Conservation (phyloP, 2,113 vertebrate species). For the Candoia aspera region DNA sequence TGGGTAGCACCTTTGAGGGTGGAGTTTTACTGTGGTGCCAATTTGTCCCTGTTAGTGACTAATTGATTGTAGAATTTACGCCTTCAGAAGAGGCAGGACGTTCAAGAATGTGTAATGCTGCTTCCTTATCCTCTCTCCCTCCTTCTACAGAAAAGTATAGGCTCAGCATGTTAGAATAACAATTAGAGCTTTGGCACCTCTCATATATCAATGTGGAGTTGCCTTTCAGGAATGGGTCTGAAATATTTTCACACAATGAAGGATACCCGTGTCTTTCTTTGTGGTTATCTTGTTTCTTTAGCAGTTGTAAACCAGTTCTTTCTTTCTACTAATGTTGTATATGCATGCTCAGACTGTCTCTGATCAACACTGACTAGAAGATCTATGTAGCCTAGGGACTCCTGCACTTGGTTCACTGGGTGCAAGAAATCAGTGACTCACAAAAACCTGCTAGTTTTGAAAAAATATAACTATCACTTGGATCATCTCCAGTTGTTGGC, state of each 20-base stretch:
- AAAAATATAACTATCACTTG: not conserved
- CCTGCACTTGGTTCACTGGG: not conserved
- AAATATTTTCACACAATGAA: not conserved
- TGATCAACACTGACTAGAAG: not conserved
- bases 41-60: not conserved
- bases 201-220: not conserved
- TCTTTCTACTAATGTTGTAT: not conserved
- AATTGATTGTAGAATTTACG: not conserved
- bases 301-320: not conserved
- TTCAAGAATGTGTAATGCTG: not conserved
- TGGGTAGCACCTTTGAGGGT: not conserved
- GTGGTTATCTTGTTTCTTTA: not conserved
- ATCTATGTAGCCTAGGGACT: not conserved
- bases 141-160: not conserved
- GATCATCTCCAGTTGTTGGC: not conserved
- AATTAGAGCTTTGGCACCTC: not conserved
- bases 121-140: not conserved
- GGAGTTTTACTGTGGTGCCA: not conserved
- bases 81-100: not conserved
- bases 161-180: not conserved
- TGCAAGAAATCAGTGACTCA: not conserved
- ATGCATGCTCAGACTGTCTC: not conserved
- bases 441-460: not conserved
- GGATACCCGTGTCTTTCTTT: not conserved
- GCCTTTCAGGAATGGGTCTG: not conserved